Conservation (phyloP, 2,797 vertebrate species). For the Myotis planiceps region DNA sequence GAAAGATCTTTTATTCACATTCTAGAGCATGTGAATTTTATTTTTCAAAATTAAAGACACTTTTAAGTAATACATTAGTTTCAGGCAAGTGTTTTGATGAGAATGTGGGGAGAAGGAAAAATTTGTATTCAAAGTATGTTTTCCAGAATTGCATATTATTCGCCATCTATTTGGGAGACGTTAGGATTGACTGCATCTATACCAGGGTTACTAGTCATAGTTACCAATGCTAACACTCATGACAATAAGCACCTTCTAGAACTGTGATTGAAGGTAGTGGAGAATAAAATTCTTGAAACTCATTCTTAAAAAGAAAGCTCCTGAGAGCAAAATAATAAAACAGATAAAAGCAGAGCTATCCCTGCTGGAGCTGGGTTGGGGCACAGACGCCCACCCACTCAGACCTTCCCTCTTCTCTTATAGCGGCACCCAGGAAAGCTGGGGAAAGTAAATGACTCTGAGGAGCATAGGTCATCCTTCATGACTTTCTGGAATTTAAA, state of each 20-base stretch:
- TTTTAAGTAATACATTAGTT: not conserved
- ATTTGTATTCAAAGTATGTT: not conserved
- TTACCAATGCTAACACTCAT: not conserved
- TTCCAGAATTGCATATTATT: not conserved
- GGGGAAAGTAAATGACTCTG: not conserved
- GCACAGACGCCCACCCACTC: not conserved
- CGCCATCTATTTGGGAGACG: not conserved
- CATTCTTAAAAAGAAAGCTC: not conserved
- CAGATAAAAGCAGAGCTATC: not conserved
- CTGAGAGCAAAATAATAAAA: not conserved
- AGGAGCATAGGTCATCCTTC: not conserved
- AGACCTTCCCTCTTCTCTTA: not conserved
- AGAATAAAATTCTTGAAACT: not conserved
- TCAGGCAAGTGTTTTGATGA: not conserved
- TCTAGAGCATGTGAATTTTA: not conserved
- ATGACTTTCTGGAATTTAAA: not conserved
- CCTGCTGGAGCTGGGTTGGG: not conserved
- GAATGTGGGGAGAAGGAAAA: not conserved
- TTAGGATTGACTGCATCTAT: not conserved
- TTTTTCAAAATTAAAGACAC: constrained; percentile 11
- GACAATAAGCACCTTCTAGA: not conserved
- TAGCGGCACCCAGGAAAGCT: not conserved
- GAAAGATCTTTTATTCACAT: not conserved
- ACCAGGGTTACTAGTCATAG: not conserved
- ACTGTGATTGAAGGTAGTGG: not conserved